Base-by-base conservation (phyloP, 1,140 invertebrate species). In the Pseudobourletiella spinata region DNA sequence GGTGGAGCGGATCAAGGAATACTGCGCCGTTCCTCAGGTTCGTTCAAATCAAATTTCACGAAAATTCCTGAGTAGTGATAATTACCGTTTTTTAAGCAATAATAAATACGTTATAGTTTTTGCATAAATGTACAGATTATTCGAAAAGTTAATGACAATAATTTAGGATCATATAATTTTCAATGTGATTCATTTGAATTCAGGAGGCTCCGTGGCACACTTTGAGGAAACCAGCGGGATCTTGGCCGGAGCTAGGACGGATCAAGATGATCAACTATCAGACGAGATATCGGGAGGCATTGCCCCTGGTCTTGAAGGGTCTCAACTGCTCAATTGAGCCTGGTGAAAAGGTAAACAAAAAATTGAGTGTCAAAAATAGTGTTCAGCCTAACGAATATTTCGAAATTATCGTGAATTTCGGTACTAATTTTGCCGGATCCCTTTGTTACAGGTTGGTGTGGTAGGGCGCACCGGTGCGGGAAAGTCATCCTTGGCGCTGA, bases 1-100 rank as follows among this genome's bases (percentile, higher is more conserved):
- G 15, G 93, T 98, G 1, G 95, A 98, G 76, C 84, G 95, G 75
- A 92, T 98, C 65, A 93, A 93, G 74, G 94, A 98, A 73, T 98
- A 98, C 73, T 84, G 88, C 1, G 89, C 95, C 74, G 88, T 88
- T 0, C 78, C 81, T 57, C 83, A 84, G 32, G 32, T 39, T 28
- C 30, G 22, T 32, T 2, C 8, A 32, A 20, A 48, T 28, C 20
- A 11, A 39, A 39, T 39, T 11, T 39, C n/a, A 11, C 8, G 32
- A 39, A 39, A 39, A n/a, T n/a, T n/a, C 32, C 8, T 39, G 32
- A 39, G n/a, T 11, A 39, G n/a, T 39, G n/a, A 39, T 39, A 39
- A 11, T 11, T 39, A 11, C 32, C 32, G n/a, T 39, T 39, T 39
- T n/a, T 39, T 11, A 11, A 39, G 8, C 8, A 8, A 39, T 39